Conservation (phyloP, 1,140 invertebrate species). For the Drusus annulatus region DNA sequence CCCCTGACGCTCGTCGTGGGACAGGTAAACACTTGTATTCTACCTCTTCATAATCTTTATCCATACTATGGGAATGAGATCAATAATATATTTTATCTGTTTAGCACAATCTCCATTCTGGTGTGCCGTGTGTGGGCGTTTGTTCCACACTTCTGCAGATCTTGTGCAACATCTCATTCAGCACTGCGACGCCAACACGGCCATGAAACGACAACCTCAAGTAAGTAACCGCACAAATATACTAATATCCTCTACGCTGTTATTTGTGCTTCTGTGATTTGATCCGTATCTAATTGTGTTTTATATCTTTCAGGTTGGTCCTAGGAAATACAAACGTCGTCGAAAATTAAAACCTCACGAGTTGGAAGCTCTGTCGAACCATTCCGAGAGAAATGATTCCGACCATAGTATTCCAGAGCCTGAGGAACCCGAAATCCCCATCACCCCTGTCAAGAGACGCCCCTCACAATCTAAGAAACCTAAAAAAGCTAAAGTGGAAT, state of each 20-base stretch:
- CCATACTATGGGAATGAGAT: no score
- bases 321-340: constrained; percentile 84
- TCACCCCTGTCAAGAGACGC: constrained; percentile 61
- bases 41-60: no score
- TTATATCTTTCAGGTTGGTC: constrained; percentile 71
- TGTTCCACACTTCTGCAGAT: constrained; percentile 79
- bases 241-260: background rate
- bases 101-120: constrained; percentile 74
- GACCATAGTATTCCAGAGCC: constrained; percentile 62
- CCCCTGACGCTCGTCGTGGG: constrained; percentile 75
- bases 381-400: constrained; percentile 62
- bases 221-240: constrained; percentile 60
- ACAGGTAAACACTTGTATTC: constrained; percentile 61
- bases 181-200: constrained; percentile 87
- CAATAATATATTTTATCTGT: no score
- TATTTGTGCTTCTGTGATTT: background rate
- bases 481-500: constrained; percentile 41
- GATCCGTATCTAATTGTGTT: background rate
- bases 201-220: constrained; percentile 82
- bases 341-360: constrained; percentile 81
- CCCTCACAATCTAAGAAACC: constrained; percentile 43
- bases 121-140: constrained; percentile 82
- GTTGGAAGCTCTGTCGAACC: constrained; percentile 64
- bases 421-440: constrained; percentile 68
- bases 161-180: constrained; percentile 85